phyloP scores from a whole-genome alignment of 2,113 vertebrate species.

The Callionymus lyra region DNA sequence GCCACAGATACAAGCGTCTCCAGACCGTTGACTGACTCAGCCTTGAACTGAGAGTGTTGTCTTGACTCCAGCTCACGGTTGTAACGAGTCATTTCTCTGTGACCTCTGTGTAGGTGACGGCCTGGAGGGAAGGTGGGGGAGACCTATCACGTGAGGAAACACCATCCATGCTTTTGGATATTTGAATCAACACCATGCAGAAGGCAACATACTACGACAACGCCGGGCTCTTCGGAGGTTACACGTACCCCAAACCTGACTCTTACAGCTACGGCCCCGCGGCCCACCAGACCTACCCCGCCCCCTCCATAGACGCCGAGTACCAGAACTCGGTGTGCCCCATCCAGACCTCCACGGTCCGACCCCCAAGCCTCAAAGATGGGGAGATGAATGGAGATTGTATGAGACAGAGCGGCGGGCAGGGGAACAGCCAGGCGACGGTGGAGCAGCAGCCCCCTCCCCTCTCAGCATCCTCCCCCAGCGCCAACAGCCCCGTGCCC shows the following conservation, averaged over 20 bases:
- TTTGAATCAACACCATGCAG: slow-evolving; percentile 87
- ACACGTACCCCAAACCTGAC: slow-evolving; percentile 88
- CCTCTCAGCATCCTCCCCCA: slow-evolving; percentile 81
- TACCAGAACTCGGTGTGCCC: slow-evolving; percentile 88
- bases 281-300: slow-evolving; percentile 80
- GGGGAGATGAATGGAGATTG: slow-evolving; percentile 87
- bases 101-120: slow-evolving; percentile 60
- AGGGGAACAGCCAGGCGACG: slow-evolving; percentile 73
- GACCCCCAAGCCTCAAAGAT: slow-evolving; percentile 79
- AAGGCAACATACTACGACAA: slow-evolving; percentile 98
- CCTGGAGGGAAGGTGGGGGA: slow-evolving; percentile 65
- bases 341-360: slow-evolving; percentile 78
- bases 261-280: slow-evolving; percentile 78
- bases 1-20: too few species aligned
- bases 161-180: slow-evolving; percentile 89
- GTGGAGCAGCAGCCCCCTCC: slow-evolving; percentile 79
- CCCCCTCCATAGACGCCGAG: slow-evolving; percentile 80
- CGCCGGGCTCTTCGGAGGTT: slow-evolving; percentile 90
- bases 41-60: too few species aligned
- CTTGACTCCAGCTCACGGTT: too few species aligned
- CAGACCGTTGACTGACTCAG: too few species aligned
- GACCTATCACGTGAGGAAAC: slow-evolving; percentile 72
- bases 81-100: too few species aligned
- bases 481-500: slow-evolving; percentile 74
- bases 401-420: slow-evolving; percentile 78